phyloP scores from a whole-genome alignment of 92 coral and sea anemone genomes.

The Epizoanthus scotinus region DNA sequence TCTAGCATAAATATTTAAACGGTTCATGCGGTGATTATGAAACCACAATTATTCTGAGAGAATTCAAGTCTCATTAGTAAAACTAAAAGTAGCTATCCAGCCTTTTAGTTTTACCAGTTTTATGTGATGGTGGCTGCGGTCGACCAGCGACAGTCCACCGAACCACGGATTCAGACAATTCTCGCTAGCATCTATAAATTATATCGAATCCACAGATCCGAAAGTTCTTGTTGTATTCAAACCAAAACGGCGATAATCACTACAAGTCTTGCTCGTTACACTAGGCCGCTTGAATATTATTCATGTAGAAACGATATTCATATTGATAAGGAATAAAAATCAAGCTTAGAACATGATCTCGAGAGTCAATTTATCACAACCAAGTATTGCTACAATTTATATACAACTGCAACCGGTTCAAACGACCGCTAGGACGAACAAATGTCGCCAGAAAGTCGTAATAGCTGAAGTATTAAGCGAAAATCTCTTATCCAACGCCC shows the following conservation, averaged over 20 bases:
- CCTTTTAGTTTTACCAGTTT: neutral
- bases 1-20: slow-evolving; percentile 18
- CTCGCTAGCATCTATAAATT: neutral
- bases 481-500: slow-evolving; percentile 34
- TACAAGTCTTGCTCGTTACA: neutral
- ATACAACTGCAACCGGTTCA: neutral
- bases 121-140: slow-evolving; percentile 10
- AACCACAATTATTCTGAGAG: slow-evolving; percentile 10
- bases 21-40: slow-evolving; percentile 10
- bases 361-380: neutral
- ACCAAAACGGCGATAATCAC: neutral
- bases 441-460: neutral
- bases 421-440: neutral
- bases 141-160: neutral
- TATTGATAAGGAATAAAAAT: neutral
- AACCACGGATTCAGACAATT: neutral
- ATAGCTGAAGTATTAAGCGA: slow-evolving; percentile 1
- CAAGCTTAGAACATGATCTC: neutral
- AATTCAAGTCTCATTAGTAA: slow-evolving; percentile 8
- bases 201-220: neutral
- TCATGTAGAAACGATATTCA: neutral
- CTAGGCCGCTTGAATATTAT: neutral
- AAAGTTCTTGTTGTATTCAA: neutral
- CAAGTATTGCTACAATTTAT: neutral
- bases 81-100: neutral